A percentile compares a stretch with the other conserved stretches of the same genome.
Evolutionary conservation across 2,888 invertebrate genomes (phyloP).

Genomic region (Zygaena filipendulae): DNA sequence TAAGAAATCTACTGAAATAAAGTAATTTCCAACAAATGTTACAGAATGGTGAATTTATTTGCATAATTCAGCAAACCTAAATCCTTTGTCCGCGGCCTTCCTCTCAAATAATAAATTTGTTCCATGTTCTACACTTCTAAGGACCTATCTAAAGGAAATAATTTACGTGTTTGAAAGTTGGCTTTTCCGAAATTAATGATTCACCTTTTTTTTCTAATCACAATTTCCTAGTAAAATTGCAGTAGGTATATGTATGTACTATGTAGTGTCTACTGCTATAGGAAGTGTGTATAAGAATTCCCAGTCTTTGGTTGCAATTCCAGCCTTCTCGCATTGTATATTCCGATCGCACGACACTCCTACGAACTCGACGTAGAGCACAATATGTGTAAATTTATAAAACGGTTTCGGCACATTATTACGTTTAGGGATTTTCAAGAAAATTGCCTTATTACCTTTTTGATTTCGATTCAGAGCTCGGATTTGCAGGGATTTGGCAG

Average conservation of each 20-base stretch:
- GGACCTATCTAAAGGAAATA: conserved; percentile 54
- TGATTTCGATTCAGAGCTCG: conserved; percentile 51
- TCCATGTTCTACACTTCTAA: conserved; percentile 54
- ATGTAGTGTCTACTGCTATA: too few species aligned
- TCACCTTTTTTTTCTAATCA: too few species aligned
- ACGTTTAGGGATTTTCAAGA: conserved; percentile 65
- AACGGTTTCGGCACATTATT: conserved; percentile 66
- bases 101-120: conserved; percentile 63
- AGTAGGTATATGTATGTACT: too few species aligned
- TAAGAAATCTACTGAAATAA: conserved; percentile 62
- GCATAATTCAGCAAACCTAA: conserved; percentile 65
- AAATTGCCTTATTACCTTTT: conserved; percentile 66
- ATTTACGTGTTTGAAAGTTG: conserved; percentile 49
- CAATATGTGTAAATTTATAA: conserved; percentile 67
- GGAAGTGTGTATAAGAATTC: too few species aligned
- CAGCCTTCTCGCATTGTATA: conserved; percentile 54
- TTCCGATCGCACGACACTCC: conserved; percentile 44
- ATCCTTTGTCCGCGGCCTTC: conserved; percentile 60
- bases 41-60: conserved; percentile 67
- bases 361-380: conserved; percentile 49
- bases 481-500: conserved; percentile 49
- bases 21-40: conserved; percentile 66
- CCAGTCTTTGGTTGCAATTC: too few species aligned
- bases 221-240: too few species aligned
- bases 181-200: too few species aligned